Base-by-base conservation (phyloP, 2,888 invertebrate genomes). In the Caprella mutica region DNA sequence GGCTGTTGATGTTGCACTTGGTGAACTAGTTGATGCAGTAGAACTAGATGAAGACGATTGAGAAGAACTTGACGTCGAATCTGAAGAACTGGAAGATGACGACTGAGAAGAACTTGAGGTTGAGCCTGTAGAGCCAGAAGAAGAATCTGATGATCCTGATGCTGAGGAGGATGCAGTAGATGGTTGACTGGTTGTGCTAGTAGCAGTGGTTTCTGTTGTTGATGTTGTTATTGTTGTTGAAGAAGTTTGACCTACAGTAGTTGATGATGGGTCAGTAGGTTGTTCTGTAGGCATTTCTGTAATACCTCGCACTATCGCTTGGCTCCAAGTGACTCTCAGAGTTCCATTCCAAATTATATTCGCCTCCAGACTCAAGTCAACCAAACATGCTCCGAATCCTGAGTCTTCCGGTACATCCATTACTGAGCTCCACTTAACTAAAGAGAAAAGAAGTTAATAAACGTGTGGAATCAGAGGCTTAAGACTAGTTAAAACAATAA, bases 331-430 rank as follows among this genome's bases (percentile, higher is more conserved):
- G 26, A 61, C 40, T 35, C 51, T 39, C n/a, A 61, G 52, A 2
- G 57, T 61, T 19, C 61, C 61, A 19, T 57, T 57, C 61, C 61
- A 61, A 40, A 55, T 40, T 35, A 61, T 50, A 33, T 54, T 39
- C 4, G 55, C 55, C 6, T 44, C 23, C 48, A 61, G 46, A 8
- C 27, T 39, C 27, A 61, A 46, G 26, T 61, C 57, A 6, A 57
- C 48, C 12, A 57, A 27, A 33, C 57, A 61, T 23, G 57, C 57
- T 4, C 61, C 61, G 27, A 56, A 61, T 2, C 61, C 61, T 3
- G 8, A 33, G 40, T 23, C 39, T 8, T 17, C 38, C 17, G 30
- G 17, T 6, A 54, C 33, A 14, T 23, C 42, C 23, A 35, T 12
- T 35, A 60, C 51, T 19, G 48, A 39, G 21, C 23, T 33, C 60